Evolutionary conservation across 2,113 vertebrate genomes (phyloP).

Genomic region (Amphiprion ocellaris): DNA sequence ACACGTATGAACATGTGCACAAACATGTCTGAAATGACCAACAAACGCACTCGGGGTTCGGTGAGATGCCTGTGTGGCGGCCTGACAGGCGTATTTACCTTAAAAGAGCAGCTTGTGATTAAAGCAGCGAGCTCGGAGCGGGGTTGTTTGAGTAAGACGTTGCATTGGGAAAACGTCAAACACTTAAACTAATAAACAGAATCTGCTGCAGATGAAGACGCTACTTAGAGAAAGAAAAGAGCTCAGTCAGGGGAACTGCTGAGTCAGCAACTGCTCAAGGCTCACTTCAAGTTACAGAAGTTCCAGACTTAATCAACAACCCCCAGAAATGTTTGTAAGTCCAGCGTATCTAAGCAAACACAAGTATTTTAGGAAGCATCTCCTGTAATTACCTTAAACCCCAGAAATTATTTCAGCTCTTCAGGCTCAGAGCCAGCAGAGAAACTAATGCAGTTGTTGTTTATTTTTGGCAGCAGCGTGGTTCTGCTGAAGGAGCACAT

Average conservation of each 20-base stretch:
- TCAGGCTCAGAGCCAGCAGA: slow-evolving; percentile 7
- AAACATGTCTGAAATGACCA: slow-evolving; percentile 44
- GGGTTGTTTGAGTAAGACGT: slow-evolving; percentile 78
- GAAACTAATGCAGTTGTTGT: neutral
- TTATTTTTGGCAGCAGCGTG: slow-evolving; percentile 12
- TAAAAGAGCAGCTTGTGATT: slow-evolving; percentile 73
- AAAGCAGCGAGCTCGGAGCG: slow-evolving; percentile 56
- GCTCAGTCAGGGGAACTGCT: slow-evolving; percentile 50
- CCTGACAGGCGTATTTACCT: slow-evolving; percentile 71
- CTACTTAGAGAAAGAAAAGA: slow-evolving; percentile 40
- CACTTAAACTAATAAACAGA: slow-evolving; percentile 81
- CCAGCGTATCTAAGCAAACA: slow-evolving; percentile 57
- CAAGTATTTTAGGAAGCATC: slow-evolving; percentile 31
- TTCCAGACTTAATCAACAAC: slow-evolving; percentile 11
- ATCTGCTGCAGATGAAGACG: slow-evolving; percentile 64
- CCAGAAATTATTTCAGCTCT: slow-evolving; percentile 22
- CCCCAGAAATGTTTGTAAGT: slow-evolving; percentile 51
- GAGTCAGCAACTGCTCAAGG: slow-evolving; percentile 55
- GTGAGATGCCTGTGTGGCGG: slow-evolving; percentile 67
- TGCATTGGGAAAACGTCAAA: slow-evolving; percentile 77
- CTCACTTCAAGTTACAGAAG: slow-evolving; percentile 17
- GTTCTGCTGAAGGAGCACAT: slow-evolving; percentile 15
- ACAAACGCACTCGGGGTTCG: slow-evolving; percentile 58
- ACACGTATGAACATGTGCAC: slow-evolving; percentile 17
- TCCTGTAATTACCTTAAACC: slow-evolving; percentile 9